Conservation (phyloP, 2,888 invertebrate species). For the Trichopria drosophilae region DNA sequence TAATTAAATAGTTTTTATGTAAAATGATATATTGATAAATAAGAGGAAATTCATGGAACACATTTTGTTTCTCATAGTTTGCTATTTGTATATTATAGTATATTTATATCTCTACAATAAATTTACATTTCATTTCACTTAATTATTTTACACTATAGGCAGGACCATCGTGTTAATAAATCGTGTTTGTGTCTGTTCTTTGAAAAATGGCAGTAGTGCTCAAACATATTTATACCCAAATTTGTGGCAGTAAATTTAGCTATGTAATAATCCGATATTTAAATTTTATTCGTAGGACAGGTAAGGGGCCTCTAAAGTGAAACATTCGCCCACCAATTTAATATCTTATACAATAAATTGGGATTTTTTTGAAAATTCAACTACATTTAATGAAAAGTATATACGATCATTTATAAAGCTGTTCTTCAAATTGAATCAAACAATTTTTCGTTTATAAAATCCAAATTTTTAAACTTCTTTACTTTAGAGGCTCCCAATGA, state of each 20-base stretch:
- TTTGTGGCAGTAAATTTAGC: conserved; percentile 50
- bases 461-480: not conserved
- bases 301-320: too few relatives aligned
- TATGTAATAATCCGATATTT: conserved; percentile 39
- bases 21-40: too few relatives aligned
- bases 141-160: conserved; percentile 49
- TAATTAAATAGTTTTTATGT: too few relatives aligned
- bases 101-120: conserved; percentile 31
- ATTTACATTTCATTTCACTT: conserved; percentile 44
- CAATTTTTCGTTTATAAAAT: not conserved
- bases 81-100: conserved; percentile 17
- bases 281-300: too few relatives aligned
- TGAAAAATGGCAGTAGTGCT: conserved; percentile 56
- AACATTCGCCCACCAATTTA: not conserved
- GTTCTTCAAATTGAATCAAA: not conserved
- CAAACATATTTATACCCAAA: conserved; percentile 49
- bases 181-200: conserved; percentile 41
- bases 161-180: conserved; percentile 34
- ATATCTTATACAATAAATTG: not conserved
- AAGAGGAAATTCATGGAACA: too few relatives aligned
- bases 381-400: not conserved
- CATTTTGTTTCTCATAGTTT: conserved; percentile 10
- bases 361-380: not conserved
- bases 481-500: not conserved
- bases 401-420: not conserved